These are phyloP conservation scores for Chaunax sp. DNA, from an alignment of 2,797 vertebrate genomes.

Conservation along the genomic window DNA sequence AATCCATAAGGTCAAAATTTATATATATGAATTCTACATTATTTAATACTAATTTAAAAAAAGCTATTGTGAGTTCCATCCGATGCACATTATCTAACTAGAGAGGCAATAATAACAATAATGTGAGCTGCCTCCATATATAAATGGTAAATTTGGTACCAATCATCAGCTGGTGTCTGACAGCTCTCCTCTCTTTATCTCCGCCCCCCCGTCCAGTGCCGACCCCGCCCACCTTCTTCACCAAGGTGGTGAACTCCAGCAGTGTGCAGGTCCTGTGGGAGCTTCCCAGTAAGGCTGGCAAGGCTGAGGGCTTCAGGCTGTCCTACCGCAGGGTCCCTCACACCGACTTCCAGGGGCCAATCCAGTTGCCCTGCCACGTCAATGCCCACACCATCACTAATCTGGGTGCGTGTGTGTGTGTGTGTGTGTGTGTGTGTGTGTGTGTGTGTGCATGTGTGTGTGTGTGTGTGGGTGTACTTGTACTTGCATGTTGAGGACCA, in stretches of 20 bases:
- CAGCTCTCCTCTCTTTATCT: slow-evolving; percentile 1
- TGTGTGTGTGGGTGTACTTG: too few relatives aligned
- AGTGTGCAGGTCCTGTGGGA: slow-evolving; percentile 84
- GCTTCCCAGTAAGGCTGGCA: slow-evolving; percentile 73
- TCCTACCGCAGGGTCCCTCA: slow-evolving; percentile 79
- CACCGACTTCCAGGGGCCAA: slow-evolving; percentile 68
- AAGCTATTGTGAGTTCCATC: neutral
- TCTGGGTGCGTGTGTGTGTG: slow-evolving; percentile 71
- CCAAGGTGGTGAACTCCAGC: slow-evolving; percentile 80
- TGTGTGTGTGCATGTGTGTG: too few relatives aligned
- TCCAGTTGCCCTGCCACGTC: slow-evolving; percentile 68
- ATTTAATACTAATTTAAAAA: too few relatives aligned
- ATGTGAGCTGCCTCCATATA: too few relatives aligned
- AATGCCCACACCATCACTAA: slow-evolving; percentile 78
- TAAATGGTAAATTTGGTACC: neutral
- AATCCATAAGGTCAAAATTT: too few relatives aligned
- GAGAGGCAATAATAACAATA: too few relatives aligned
- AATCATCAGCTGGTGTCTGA: too few relatives aligned
- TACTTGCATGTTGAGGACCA: neutral
- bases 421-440: neutral
- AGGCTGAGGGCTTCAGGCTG: slow-evolving; percentile 82
- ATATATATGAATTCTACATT: too few relatives aligned
- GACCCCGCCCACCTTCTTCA: slow-evolving; percentile 79
- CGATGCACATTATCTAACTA: neutral
- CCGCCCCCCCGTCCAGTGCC: slow-evolving; percentile 68